Evolutionary conservation across 2,888 invertebrate genomes (phyloP), one percentile per base, ranked within the genome.

Genomic region (Unio delphinus): DNA sequence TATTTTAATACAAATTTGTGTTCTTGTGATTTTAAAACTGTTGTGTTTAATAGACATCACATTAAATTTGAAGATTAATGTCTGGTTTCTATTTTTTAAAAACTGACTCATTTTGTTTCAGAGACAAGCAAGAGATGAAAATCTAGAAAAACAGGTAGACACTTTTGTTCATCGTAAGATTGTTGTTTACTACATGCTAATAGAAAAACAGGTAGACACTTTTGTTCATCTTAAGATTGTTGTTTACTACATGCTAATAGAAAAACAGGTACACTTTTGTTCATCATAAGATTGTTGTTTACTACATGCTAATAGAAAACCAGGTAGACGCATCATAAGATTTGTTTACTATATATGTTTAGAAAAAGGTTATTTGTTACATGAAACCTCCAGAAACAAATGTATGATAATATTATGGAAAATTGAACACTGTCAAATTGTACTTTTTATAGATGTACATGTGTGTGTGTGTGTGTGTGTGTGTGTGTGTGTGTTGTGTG

Each of bases 121-220:
- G 85, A 80, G 85, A 69, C 74, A 74, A 68, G 71, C 73, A 58
- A 74, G 80, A 66, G 80, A 80, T 17, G 67, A 76, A 45, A 69
- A 78, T 23, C 57, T 83, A 28, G 82, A 83, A 61, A 76, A 69
- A 70, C 71, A 69, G 73, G 26, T 59, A 30, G 4, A 23, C 7
- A 20, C 20, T n/a, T 34, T 66, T 8, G 23, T 28, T 59, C 30
- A 56, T 54, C 30, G 45, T 59, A 34, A 34, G 28, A 18, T 11
- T 59, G 54, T 26, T 17, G 0, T 11, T 62, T 28, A 62, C 15
- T 30, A 30, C 3, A 62, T 17, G 62, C 26, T 30, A 62, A 30
- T 83, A 28, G 82, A 83, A 61, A 76, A 69, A 71, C 71, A 69
- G 72, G 82, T 82, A 73, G 72, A 76, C 75, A 18, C 23, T 30